Base-by-base conservation (phyloP, 2,797 vertebrate genomes). In the Podarcis lilfordi region DNA sequence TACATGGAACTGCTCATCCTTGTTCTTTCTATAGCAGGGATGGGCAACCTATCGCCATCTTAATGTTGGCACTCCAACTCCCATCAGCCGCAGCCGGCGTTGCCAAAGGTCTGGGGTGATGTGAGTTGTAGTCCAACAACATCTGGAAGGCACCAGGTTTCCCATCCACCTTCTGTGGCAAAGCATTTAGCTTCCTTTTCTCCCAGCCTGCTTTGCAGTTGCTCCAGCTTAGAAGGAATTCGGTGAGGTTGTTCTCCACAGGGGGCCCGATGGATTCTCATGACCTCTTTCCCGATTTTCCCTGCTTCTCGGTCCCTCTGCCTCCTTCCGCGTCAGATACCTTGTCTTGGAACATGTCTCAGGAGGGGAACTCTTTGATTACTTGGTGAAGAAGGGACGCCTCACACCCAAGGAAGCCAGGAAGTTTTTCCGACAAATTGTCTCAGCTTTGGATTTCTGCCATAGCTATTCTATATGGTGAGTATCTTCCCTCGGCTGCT, bases 381-480 rank as follows among this genome's bases (percentile, higher is more conserved):
- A 99, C 95, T 94, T 99, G 95, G 98, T 98, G 69, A 98, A 98
- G 96, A 98, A 98, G 92, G 98, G 98, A 72, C 97, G 98, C 4
- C 95, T 99, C 91, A 98, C 98, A 27, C 98, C 98, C 2, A 98
- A 98, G 96, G 98, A 98, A 94, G 98, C 98, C 86, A 97, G 98
- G 86, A 98, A 98, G 96, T 98, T 98, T 97, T 99, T 99, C 96
- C 98, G 98, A 95, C 98, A 99, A 96, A 99, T 99, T 69, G 98
- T 98, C 91, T 98, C 98, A 1, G 98, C 98, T 45, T 95, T 98
- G 97, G 98, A 99, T 94, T 98, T 98, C 96, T 99, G 98, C 96
- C 98, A 99, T 93, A 98, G 97, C 96, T 98, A 99, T 94, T 98
- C 98, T 92, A 98, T 98, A 96, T 98, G 98, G 98, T 99, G 94